Conservation (phyloP, 2,888 invertebrate species). For the Keiferia lycopersicella region DNA sequence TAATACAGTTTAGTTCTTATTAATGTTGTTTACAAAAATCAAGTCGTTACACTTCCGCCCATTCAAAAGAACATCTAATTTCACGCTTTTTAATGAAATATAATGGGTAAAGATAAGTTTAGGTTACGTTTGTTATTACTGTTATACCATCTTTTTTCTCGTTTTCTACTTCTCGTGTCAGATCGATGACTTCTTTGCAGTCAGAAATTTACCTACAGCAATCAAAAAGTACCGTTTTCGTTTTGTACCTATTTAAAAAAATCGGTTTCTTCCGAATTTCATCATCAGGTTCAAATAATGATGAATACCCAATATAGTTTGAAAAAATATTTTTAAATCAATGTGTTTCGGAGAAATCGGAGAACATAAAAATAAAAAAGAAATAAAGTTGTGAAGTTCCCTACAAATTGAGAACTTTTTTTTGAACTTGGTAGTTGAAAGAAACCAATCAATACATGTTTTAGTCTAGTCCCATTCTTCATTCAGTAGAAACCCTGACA, state of each 20-base stretch:
- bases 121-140: not conserved
- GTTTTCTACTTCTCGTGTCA: not conserved
- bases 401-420: not conserved
- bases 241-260: no score
- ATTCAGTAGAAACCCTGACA: constrained; percentile 25
- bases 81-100: constrained; percentile 2
- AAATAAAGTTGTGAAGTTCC: not conserved
- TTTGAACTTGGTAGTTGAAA: not conserved
- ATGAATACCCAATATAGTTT: no score
- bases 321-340: no score
- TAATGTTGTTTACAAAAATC: not conserved
- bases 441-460: not conserved
- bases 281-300: no score
- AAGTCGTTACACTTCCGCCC: not conserved
- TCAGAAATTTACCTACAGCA: no score
- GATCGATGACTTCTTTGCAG: not conserved
- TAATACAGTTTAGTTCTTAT: not conserved
- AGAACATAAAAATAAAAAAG: no score
- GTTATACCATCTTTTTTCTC: not conserved
- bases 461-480: not conserved
- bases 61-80: not conserved
- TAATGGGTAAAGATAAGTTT: not conserved
- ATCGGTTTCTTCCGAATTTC: no score
- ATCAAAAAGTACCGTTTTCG: no score
- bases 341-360: no score